Evolutionary conservation across 1,140 invertebrate species (phyloP).

Genomic region (Euglossa dilemma): DNA sequence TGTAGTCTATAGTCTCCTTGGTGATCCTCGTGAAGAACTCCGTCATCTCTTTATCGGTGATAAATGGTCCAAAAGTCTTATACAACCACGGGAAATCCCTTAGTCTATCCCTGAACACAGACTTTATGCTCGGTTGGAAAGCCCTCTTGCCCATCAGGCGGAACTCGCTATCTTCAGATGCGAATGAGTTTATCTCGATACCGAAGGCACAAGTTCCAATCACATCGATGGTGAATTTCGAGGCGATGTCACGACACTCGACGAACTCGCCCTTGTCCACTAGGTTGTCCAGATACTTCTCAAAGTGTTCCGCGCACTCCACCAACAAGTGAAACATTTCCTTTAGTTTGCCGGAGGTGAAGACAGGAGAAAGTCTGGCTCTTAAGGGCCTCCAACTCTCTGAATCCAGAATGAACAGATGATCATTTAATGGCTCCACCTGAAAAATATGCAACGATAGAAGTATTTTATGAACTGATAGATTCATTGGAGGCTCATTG

Average conservation of each 20-base stretch:
- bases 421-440: slow-evolving; percentile 49
- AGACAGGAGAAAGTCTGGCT: slow-evolving; percentile 39
- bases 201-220: slow-evolving; percentile 84
- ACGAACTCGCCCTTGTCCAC: slow-evolving; percentile 72
- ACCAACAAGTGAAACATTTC: slow-evolving; percentile 72
- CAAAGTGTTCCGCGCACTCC: slow-evolving; percentile 77
- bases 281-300: slow-evolving; percentile 48
- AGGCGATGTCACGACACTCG: slow-evolving; percentile 81
- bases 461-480: too few species aligned
- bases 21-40: slow-evolving; percentile 81
- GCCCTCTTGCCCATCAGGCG: slow-evolving; percentile 71
- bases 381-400: slow-evolving; percentile 65
- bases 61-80: slow-evolving; percentile 51
- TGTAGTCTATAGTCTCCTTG: slow-evolving; percentile 78
- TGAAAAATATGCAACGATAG: slow-evolving; percentile 39
- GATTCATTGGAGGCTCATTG: too few species aligned
- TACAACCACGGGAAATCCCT: slow-evolving; percentile 65
- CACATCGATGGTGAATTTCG: slow-evolving; percentile 82
- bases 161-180: slow-evolving; percentile 80
- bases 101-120: slow-evolving; percentile 49
- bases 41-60: slow-evolving; percentile 73
- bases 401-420: slow-evolving; percentile 61
- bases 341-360: slow-evolving; percentile 59
- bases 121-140: slow-evolving; percentile 27
- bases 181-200: slow-evolving; percentile 81